Evolutionary conservation across 2,888 invertebrate genomes (phyloP), one percentile per base, ranked within the genome.

Genomic region (Drosophila merina): DNA sequence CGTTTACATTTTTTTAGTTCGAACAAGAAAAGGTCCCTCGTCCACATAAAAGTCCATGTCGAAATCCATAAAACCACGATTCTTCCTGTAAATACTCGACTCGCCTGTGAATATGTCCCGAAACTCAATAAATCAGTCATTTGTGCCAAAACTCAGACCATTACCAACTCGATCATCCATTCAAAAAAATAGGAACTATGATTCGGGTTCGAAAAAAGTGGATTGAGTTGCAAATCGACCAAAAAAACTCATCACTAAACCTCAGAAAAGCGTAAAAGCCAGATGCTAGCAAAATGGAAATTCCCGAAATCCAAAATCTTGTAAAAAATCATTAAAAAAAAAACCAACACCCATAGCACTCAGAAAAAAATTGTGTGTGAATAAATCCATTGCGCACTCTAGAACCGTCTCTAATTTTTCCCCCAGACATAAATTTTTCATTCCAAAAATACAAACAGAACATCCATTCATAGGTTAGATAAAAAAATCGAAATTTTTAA

Each of bases 91-190:
- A 68, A 64, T 64, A 64, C 14, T 31, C 44, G 26, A 47, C 12
- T 59, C 72, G 60, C 60, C 25, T 68, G 72, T 68, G 72, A 68
- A 68, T 71, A 70, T 33, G 26, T 52, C 28, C 51, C 10, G 28
- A 69, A 44, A 45, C 38, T 38, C 42, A 52, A 14, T 47, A 48
- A 48, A 6, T 56, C 50, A 38, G 42, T 10, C 12, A 42, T 42
- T 42, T 20, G 44, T 25, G 25, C 20, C 3, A 9, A 7, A 12
- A 49, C 42, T 30, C 63, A 36, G 44, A 31, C n/a, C 64, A 64
- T 67, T 31, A 67, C 28, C 28, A 28, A 28, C 8, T 30, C 8
- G 47, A 26, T 47, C 55, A 54, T 55, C 33, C 26, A 44, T 44
- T 44, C 2, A 42, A 20, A 6, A 10, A 42, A 6, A 3, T 42